Conservation (phyloP, 1,140 invertebrate genomes). For the Microplitis demolitor region DNA sequence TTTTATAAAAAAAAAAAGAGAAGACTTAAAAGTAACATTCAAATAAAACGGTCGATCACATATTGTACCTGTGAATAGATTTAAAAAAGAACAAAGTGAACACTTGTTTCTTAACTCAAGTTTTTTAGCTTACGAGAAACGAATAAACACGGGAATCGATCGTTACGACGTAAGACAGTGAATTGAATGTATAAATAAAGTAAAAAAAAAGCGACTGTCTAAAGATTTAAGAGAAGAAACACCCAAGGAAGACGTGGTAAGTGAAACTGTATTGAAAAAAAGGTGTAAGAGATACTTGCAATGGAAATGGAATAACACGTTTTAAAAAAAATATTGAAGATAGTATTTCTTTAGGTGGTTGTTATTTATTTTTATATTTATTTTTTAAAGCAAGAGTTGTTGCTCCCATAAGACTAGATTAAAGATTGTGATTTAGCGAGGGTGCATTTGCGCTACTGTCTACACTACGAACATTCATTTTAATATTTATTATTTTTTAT, state of each 20-base stretch:
- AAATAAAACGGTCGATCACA: too few species aligned
- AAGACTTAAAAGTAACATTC: too few species aligned
- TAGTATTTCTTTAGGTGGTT: neutral
- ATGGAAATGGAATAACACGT: slow-evolving; percentile 12
- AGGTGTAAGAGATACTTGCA: neutral
- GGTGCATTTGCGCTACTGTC: slow-evolving; percentile 51
- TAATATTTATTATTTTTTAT: slow-evolving; percentile 19
- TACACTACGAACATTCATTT: slow-evolving; percentile 42
- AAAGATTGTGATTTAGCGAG: slow-evolving; percentile 39
- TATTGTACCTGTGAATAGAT: too few species aligned
- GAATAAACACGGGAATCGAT: slow-evolving; percentile 25
- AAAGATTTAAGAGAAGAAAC: slow-evolving; percentile 16
- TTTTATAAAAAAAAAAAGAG: too few species aligned
- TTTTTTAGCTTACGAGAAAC: neutral
- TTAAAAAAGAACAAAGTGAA: neutral
- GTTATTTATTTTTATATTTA: neutral
- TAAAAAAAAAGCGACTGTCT: neutral
- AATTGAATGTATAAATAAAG: neutral
- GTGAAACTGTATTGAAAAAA: neutral
- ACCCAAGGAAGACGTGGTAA: neutral
- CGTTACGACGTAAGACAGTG: slow-evolving; percentile 7
- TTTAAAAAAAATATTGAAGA: neutral
- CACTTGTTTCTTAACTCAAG: neutral
- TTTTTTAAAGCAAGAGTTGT: slow-evolving; percentile 41
- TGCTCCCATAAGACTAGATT: slow-evolving; percentile 52